These are phyloP conservation scores for Danio choprae DNA, from an alignment of 2,797 vertebrate genomes.

Conservation along the genomic window DNA sequence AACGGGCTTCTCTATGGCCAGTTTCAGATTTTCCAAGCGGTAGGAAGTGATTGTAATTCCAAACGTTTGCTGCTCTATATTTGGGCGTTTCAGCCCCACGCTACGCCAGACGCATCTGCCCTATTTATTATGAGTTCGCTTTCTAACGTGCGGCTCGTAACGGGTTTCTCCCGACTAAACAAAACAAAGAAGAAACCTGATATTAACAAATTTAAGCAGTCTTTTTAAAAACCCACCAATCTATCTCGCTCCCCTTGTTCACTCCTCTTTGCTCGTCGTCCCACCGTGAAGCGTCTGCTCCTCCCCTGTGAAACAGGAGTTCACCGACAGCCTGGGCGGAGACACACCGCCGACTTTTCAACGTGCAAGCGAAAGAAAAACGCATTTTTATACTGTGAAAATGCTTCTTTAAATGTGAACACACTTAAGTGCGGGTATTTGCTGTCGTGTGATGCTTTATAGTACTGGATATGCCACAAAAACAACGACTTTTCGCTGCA, in stretches of 20 bases:
- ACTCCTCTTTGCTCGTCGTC: slow-evolving; percentile 73
- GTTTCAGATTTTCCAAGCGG: slow-evolving; percentile 58
- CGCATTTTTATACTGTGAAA: neutral
- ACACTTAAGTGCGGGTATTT: too few species aligned
- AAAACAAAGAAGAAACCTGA: slow-evolving; percentile 18
- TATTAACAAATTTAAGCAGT: slow-evolving; percentile 50
- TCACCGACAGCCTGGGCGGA: slow-evolving; percentile 59
- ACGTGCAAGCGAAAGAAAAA: slow-evolving; percentile 10
- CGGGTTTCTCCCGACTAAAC: slow-evolving; percentile 19
- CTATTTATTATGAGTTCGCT: slow-evolving; percentile 12
- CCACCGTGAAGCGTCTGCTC: slow-evolving; percentile 62
- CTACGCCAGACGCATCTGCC: slow-evolving; percentile 34
- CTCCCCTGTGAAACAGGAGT: slow-evolving; percentile 46
- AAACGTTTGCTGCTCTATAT: slow-evolving; percentile 59
- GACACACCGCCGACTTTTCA: slow-evolving; percentile 1
- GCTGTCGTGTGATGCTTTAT: neutral
- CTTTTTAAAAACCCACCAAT: slow-evolving; percentile 72
- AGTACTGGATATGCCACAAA: neutral
- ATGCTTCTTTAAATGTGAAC: neutral
- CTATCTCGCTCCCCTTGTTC: slow-evolving; percentile 69
- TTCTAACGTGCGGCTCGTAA: neutral
- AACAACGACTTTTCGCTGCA: neutral
- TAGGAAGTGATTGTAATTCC: slow-evolving; percentile 66
- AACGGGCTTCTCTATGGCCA: slow-evolving; percentile 57
- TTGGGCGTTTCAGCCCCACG: slow-evolving; percentile 59